Percentiles rank a stretch among this genome's conserved stretches.
Evolutionary conservation across 2,113 vertebrate species (phyloP).

Genomic region (Chelonoidis abingdonii): DNA sequence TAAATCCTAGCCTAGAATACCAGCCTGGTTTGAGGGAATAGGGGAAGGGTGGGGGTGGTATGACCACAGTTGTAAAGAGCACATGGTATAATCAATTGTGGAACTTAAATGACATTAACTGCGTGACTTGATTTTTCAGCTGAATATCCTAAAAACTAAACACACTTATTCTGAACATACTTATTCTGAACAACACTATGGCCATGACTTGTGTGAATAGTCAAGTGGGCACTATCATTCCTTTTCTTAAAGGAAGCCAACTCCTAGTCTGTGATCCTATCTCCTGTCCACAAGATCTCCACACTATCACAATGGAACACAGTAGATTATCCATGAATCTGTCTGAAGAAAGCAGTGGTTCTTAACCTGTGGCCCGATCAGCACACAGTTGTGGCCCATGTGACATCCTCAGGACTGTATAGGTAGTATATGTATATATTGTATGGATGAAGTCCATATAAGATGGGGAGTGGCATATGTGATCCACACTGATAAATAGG

Average conservation of each 20-base stretch:
- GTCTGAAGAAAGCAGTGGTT: not conserved
- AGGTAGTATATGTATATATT: too few species aligned
- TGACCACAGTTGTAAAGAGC: not conserved
- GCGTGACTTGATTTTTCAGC: not conserved
- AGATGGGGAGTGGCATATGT: too few species aligned
- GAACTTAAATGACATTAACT: not conserved
- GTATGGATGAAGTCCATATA: too few species aligned
- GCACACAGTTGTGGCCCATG: too few species aligned
- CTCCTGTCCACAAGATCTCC: not conserved
- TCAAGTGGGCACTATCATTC: not conserved
- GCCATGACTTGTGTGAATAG: not conserved
- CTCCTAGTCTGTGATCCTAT: not conserved
- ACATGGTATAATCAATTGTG: not conserved
- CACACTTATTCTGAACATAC: not conserved
- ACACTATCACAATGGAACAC: not conserved
- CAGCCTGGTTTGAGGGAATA: not conserved
- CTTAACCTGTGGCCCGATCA: too few species aligned
- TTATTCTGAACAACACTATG: not conserved
- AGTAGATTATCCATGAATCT: not conserved
- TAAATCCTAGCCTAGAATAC: fast-evolving
- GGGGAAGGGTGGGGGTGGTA: not conserved
- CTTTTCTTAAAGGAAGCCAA: not conserved
- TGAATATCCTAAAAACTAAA: not conserved
- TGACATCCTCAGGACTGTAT: too few species aligned
- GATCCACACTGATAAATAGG: too few species aligned